Evolutionary conservation across 2,113 vertebrate genomes (phyloP).

Genomic region (Pelobates fuscus): DNA sequence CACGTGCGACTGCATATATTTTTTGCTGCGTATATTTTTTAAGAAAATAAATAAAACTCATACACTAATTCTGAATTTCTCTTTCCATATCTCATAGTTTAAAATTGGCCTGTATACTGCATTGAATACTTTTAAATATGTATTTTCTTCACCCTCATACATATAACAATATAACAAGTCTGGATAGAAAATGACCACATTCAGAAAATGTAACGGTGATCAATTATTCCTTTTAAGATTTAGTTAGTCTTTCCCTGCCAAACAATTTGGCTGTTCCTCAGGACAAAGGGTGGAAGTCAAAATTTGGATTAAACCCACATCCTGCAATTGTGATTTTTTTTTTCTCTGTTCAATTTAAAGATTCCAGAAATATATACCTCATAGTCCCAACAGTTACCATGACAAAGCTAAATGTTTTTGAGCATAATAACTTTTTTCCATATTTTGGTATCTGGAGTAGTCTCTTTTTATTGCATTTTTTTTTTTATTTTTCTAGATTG

Average conservation of each 20-base stretch:
- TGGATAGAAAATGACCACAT: not conserved
- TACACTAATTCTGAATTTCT: too few relatives aligned
- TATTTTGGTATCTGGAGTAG: constrained; percentile 9
- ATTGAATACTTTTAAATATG: not conserved
- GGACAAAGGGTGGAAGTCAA: constrained; percentile 30
- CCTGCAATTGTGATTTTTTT: constrained; percentile 11
- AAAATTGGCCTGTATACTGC: too few relatives aligned
- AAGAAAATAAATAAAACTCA: too few relatives aligned
- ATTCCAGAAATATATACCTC: constrained; percentile 25
- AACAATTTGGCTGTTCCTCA: not conserved
- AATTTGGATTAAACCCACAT: constrained; percentile 19
- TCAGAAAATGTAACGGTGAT: not conserved
- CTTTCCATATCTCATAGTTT: constrained; percentile 10
- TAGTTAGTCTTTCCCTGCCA: not conserved
- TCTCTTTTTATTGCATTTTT: constrained; percentile 12
- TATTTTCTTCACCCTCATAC: not conserved
- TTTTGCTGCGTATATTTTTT: too few relatives aligned
- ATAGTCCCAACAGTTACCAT: constrained; percentile 17
- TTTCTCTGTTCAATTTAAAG: constrained; percentile 11
- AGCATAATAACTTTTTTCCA: constrained; percentile 3
- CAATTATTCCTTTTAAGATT: constrained; percentile 21
- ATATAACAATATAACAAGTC: not conserved
- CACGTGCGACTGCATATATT: too few relatives aligned
- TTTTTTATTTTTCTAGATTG: not conserved
- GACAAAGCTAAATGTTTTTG: constrained; percentile 22